These are phyloP conservation scores for Heliconius ethilla DNA, from an alignment of 2,888 invertebrate species.

Conservation along the genomic window DNA sequence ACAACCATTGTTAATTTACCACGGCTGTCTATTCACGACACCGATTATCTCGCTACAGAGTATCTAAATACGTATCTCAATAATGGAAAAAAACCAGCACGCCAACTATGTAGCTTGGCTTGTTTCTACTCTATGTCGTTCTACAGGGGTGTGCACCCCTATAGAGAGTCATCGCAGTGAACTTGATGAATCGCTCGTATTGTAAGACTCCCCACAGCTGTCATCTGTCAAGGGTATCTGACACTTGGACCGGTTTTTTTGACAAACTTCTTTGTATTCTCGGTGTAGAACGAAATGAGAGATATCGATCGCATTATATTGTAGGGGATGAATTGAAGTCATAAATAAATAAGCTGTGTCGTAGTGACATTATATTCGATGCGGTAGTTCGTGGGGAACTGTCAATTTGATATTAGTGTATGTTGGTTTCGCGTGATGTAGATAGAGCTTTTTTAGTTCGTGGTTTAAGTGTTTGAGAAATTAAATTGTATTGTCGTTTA, in stretches of 20 bases:
- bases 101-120: slow-evolving; percentile 46
- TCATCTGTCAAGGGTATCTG: slow-evolving; percentile 76
- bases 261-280: slow-evolving; percentile 70
- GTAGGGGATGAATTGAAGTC: slow-evolving; percentile 70
- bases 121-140: slow-evolving; percentile 55
- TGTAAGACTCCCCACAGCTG: slow-evolving; percentile 75
- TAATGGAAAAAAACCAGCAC: slow-evolving; percentile 41
- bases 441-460: slow-evolving; percentile 41
- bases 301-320: slow-evolving; percentile 80
- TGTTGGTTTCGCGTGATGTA: slow-evolving; percentile 48
- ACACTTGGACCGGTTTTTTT: slow-evolving; percentile 75
- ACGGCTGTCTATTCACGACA: slow-evolving; percentile 67
- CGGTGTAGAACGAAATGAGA: slow-evolving; percentile 70
- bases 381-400: slow-evolving; percentile 54
- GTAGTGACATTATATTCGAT: slow-evolving; percentile 67
- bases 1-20: slow-evolving; percentile 72
- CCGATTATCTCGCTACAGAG: slow-evolving; percentile 55
- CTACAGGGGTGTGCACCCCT: slow-evolving; percentile 66
- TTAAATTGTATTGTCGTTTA: slow-evolving; percentile 36
- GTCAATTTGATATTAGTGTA: slow-evolving; percentile 54
- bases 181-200: slow-evolving; percentile 76
- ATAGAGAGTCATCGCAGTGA: slow-evolving; percentile 65
- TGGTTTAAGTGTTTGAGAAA: slow-evolving; percentile 37
- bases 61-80: slow-evolving; percentile 44
- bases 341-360: slow-evolving; percentile 80